Evolutionary conservation across 1,140 invertebrate genomes (phyloP).

Genomic region (Brachionus asplanchnoidis): DNA sequence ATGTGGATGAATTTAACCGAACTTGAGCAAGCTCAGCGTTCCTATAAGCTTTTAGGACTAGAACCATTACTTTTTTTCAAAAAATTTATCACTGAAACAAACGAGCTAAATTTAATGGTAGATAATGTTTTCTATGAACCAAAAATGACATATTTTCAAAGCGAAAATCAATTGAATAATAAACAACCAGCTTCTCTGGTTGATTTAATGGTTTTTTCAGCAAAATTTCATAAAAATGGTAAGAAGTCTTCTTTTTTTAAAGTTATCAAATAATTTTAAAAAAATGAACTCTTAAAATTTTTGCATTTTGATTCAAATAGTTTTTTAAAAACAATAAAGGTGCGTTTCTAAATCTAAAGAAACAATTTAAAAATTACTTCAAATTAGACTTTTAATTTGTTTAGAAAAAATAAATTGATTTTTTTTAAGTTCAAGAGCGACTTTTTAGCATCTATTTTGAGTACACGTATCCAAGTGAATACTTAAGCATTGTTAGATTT

Average conservation of each 20-base stretch:
- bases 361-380: no score
- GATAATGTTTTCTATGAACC: slow-evolving; percentile 44
- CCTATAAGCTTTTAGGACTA: background rate
- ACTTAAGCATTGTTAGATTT: slow-evolving; percentile 20
- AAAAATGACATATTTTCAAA: slow-evolving; percentile 44
- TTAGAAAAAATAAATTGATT: background rate
- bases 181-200: slow-evolving; percentile 42
- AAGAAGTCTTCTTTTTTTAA: background rate
- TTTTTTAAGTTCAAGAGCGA: slow-evolving; percentile 21
- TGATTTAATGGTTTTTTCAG: slow-evolving; percentile 52
- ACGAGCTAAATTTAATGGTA: slow-evolving; percentile 44
- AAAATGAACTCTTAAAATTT: no score
- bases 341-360: background rate
- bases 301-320: background rate
- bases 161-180: background rate
- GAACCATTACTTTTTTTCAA: background rate
- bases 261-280: background rate
- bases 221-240: slow-evolving; percentile 48
- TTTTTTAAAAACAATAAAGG: no score
- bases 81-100: slow-evolving; percentile 27
- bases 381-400: background rate
- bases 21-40: background rate
- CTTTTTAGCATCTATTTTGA: slow-evolving; percentile 18
- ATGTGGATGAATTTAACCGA: background rate
- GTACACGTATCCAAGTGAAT: slow-evolving; percentile 42